Evolutionary conservation across 2,888 invertebrate species (phyloP).

Genomic region (Ennomos fuscantarius): DNA sequence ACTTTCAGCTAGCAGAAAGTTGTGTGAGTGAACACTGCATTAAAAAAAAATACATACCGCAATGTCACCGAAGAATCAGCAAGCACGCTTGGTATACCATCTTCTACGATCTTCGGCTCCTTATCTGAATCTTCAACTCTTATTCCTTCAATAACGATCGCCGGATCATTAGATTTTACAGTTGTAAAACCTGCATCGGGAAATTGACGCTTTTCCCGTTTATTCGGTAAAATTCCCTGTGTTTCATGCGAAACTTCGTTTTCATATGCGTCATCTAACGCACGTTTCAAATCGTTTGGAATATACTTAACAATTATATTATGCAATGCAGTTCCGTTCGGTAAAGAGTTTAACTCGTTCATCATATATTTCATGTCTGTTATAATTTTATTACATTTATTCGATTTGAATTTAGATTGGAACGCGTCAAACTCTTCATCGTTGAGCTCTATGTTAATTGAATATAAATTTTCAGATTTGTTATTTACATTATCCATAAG

Average conservation of each 20-base stretch:
- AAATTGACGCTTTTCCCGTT: conserved; percentile 18
- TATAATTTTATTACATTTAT: conserved; percentile 14
- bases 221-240: neutral
- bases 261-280: too few relatives aligned
- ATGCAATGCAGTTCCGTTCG: neutral
- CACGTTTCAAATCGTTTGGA: neutral
- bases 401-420: conserved; percentile 8
- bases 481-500: conserved; percentile 10
- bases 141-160: conserved; percentile 78
- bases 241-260: too few relatives aligned
- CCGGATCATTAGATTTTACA: conserved; percentile 41
- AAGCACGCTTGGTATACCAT: conserved; percentile 89
- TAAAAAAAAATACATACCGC: conserved; percentile 51
- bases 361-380: neutral
- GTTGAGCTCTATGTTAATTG: neutral
- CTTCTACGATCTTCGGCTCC: conserved; percentile 79
- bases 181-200: conserved; percentile 47
- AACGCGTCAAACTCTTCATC: conserved; percentile 1
- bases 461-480: conserved; percentile 10
- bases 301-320: neutral
- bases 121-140: conserved; percentile 86
- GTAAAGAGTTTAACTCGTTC: conserved; percentile 1
- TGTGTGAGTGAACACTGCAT: too few relatives aligned
- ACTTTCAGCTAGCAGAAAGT: too few relatives aligned
- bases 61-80: conserved; percentile 86